Percentiles rank a stretch among this genome's conserved stretches.
phyloP scores from a whole-genome alignment of 2,113 vertebrate species.

The Upupa epops region DNA sequence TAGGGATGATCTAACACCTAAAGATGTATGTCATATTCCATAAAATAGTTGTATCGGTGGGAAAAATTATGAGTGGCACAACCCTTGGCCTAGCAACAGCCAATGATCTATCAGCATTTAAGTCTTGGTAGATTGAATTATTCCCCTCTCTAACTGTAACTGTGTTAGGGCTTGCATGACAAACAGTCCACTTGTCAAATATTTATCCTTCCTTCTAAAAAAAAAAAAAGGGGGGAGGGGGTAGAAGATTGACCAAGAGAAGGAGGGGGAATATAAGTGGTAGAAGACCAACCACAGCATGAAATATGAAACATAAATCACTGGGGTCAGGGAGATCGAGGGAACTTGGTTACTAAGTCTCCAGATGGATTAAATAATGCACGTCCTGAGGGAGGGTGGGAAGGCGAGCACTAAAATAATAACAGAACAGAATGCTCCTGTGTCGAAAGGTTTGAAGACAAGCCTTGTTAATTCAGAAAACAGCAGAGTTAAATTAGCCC shows the following conservation, averaged over 20 bases:
- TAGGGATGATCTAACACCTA: constrained; percentile 66
- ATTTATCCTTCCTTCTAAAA: constrained; percentile 59
- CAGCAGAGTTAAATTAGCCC: constrained; percentile 76
- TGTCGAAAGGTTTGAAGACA: constrained; percentile 73
- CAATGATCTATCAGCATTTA: constrained; percentile 65
- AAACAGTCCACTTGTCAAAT: constrained; percentile 66
- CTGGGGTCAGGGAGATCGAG: constrained; percentile 53
- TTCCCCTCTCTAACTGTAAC: constrained; percentile 39
- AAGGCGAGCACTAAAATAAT: constrained; percentile 63
- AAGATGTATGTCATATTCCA: constrained; percentile 64
- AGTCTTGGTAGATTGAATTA: constrained; percentile 63
- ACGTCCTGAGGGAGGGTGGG: constrained; percentile 63
- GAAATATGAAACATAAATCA: constrained; percentile 69
- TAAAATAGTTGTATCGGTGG: constrained; percentile 42
- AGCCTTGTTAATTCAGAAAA: constrained; percentile 78
- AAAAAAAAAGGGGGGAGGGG: not conserved
- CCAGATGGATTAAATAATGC: constrained; percentile 73
- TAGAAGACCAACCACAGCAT: constrained; percentile 55
- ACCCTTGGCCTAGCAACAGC: constrained; percentile 35
- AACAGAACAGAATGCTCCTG: constrained; percentile 66
- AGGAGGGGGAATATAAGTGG: constrained; percentile 6
- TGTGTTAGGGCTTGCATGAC: constrained; percentile 50
- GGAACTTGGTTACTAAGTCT: constrained; percentile 61
- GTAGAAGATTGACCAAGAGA: not conserved
- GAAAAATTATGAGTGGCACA: constrained; percentile 62